Base-by-base conservation (phyloP, 2,888 invertebrate species). In the Eudasyphora cyanicolor region DNA sequence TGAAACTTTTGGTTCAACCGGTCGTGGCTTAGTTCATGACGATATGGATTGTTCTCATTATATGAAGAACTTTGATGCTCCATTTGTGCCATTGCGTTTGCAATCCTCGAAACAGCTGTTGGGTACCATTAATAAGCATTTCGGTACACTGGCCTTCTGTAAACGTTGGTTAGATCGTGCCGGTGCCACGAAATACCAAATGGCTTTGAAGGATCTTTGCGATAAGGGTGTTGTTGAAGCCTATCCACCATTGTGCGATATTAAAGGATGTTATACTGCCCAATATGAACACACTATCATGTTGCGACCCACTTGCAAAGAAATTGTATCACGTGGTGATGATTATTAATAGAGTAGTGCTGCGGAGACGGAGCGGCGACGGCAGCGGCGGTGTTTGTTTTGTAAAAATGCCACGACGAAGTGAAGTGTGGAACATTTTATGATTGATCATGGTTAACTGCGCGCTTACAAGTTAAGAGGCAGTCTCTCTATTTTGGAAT, bases 41-140 rank as follows among this genome's bases (percentile, higher is more conserved):
- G 99, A 99, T 90, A 98, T 99, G 97, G 99, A 99, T 90, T 97
- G 98, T 88, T 99, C 99, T 17, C 99, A 99, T 93, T 99, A 99
- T 92, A 99, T 99, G 99, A 99, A 99, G 93, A 98, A 98, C 92
- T 99, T 96, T 91, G 99, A 99, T 89, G 96, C 96, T 87, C 95
- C 95, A 86, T 98, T 96, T 91, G 97, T 99, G 78, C 98, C 98
- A 19, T 93, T 99, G 78, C 95, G 97, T 95, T 93, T 99, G 89
- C 96, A 97, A 89, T 97, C 98, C 80, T 98, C 99, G 19, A 99
- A 98, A 92, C 95, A 96, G 78, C 93, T 99, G 57, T 93, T 99
- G 88, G 97, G 96, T 90, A 94, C 96, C 69, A 98, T 99, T 91
- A 99, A 99, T 92, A 98, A 98, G 91, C 96, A 99, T 92, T 99